Evolutionary conservation across 2,888 invertebrate genomes (phyloP).

Genomic region (Lithosia quadra): DNA sequence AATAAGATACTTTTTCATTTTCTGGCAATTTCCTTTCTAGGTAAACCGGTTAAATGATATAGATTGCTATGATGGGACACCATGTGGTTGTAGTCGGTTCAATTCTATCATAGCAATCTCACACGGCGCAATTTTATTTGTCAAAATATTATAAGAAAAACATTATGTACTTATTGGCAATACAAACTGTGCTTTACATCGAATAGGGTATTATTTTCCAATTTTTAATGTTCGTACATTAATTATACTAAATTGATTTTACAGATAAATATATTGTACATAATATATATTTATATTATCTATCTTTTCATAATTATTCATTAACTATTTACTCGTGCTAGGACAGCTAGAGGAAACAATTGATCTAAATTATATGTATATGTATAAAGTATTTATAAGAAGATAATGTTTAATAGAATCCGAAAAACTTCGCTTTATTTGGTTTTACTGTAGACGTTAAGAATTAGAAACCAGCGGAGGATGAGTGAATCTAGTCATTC

Average conservation of each 20-base stretch:
- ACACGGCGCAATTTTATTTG: background rate
- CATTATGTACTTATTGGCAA: background rate
- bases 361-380: slow-evolving; percentile 10
- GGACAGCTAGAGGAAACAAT: slow-evolving; percentile 14
- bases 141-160: background rate
- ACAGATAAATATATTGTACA: background rate
- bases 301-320: background rate
- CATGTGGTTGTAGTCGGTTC: background rate
- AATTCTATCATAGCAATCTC: background rate
- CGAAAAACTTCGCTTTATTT: slow-evolving; percentile 69
- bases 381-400: slow-evolving; percentile 28
- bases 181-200: slow-evolving; percentile 6
- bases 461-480: slow-evolving; percentile 40
- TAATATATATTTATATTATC: background rate
- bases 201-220: background rate
- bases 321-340: slow-evolving; percentile 9
- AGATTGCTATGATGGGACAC: background rate
- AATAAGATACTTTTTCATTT: background rate
- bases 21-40: background rate
- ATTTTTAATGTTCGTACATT: background rate
- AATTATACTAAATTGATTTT: background rate
- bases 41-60: background rate
- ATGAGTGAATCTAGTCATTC: slow-evolving; percentile 80
- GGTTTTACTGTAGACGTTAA: slow-evolving; percentile 44
- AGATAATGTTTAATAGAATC: slow-evolving; percentile 67